Percentiles rank a stretch among this genome's conserved stretches.
Conservation (phyloP, 2,113 vertebrate genomes). For the Elanoides forficatus region DNA sequence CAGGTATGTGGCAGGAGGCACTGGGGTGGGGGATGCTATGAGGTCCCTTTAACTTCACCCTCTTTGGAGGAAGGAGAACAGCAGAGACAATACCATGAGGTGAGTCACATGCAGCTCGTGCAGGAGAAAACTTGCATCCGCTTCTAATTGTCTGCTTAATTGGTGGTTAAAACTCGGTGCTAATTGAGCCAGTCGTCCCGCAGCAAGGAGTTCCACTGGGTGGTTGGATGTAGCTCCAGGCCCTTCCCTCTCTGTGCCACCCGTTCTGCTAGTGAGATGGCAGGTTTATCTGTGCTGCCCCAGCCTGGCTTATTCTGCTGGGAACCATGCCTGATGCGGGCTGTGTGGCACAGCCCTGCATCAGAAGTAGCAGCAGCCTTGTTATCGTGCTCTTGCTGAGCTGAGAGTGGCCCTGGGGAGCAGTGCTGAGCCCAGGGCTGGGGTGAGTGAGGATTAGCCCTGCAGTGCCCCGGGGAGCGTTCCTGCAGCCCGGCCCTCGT, state of each 20-base stretch:
- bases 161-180: neutral
- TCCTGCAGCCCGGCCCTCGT: neutral
- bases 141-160: constrained; percentile 37
- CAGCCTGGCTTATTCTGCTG: neutral
- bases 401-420: neutral
- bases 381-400: accelerated
- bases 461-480: accelerated
- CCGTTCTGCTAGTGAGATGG: accelerated
- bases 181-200: neutral
- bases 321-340: accelerated
- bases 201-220: constrained; percentile 5
- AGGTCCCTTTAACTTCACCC: neutral
- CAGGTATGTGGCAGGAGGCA: constrained; percentile 63
- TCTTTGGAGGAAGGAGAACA: neutral
- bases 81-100: accelerated
- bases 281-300: accelerated
- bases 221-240: neutral
- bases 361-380: neutral
- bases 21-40: accelerated
- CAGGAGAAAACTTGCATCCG: neutral
- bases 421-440: neutral
- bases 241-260: neutral
- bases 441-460: neutral
- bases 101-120: neutral
- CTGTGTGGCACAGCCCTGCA: accelerated